Evolutionary conservation across 2,888 invertebrate genomes (phyloP), one percentile per base, ranked within the genome.

Genomic region (Drosophila infuscata): DNA sequence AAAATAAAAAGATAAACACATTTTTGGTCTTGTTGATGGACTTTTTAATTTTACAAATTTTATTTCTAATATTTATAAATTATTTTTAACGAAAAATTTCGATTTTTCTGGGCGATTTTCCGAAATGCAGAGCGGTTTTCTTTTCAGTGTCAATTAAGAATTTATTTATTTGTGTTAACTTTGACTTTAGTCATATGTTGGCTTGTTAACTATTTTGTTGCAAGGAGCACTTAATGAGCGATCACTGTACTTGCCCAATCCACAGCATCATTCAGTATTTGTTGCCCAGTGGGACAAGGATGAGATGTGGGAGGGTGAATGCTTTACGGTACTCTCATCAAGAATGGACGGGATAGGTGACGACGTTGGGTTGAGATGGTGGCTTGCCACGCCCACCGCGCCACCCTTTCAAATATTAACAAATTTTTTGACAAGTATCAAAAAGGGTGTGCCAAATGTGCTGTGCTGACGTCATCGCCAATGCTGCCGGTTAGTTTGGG

Each of bases 371-470:
- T 20, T 36, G 30, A 32, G 35, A 54, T 15, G 36, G 20, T 11
- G 20, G 20, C 17, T 12, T 35, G 36, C 38, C 62, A 63, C 36
- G 64, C 66, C 66, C 36, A 32, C 53, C 38, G n/a, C 49, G 12
- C 46, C 48, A 7, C 12, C n/a, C n/a, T 52, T 29, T 20, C 43
- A 78, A 67, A 67, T 77, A 77, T 77, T 74, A 78, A 70, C 61
- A 48, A 61, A 69, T 61, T 58, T 70, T 70, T 38, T 74, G 77
- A 67, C 77, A 70, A 33, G 59, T 61, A 35, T 32, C 52, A 30
- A 57, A 46, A 32, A 32, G 36, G 9, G 41, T n/a, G 38, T 15
- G 32, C 53, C 38, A 41, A 53, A 57, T 48, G 30, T 48, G 30
- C 20, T n/a, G 29, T 30, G 11, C 25, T 74, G 76, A 62, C 62